phyloP scores from a whole-genome alignment of 2,888 invertebrate species.

The Tetanocera ferruginea region DNA sequence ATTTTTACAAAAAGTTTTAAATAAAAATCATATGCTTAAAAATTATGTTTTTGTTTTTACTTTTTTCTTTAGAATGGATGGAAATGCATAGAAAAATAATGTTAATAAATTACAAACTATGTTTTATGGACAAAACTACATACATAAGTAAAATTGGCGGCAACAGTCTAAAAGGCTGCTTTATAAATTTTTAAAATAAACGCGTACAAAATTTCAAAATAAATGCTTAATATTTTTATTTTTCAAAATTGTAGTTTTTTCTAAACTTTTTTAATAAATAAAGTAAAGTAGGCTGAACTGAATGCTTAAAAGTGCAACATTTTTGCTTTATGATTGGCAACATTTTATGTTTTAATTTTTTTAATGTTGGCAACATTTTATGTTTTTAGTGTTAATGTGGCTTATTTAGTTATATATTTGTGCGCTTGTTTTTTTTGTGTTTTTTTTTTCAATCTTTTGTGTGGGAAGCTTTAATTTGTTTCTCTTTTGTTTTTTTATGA shows the following conservation, averaged over 20 bases:
- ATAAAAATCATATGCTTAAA: constrained; percentile 4
- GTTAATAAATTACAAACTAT: neutral
- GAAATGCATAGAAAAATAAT: constrained; percentile 45
- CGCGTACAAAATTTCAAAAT: neutral
- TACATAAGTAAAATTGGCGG: constrained; percentile 17
- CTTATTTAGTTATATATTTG: neutral
- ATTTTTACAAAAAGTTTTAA: constrained; percentile 18
- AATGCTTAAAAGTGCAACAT: too few species aligned
- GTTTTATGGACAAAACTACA: constrained; percentile 6
- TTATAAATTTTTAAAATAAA: neutral
- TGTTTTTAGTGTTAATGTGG: neutral
- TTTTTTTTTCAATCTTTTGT: neutral
- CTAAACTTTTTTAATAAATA: neutral
- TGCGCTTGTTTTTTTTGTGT: neutral
- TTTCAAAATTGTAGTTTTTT: constrained; percentile 38
- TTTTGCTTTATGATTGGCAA: neutral
- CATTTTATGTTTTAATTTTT: neutral
- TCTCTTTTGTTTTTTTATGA: neutral
- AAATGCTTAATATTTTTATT: constrained; percentile 45
- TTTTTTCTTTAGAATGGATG: constrained; percentile 49
- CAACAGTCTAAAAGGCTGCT: constrained; percentile 10
- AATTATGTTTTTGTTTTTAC: neutral
- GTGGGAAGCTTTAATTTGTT: neutral
- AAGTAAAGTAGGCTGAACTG: too few species aligned
- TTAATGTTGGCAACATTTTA: neutral